A percentile compares a stretch with the other conserved stretches of the same genome.
Conservation (phyloP, 2,113 vertebrate species). For the Xenopus borealis region DNA sequence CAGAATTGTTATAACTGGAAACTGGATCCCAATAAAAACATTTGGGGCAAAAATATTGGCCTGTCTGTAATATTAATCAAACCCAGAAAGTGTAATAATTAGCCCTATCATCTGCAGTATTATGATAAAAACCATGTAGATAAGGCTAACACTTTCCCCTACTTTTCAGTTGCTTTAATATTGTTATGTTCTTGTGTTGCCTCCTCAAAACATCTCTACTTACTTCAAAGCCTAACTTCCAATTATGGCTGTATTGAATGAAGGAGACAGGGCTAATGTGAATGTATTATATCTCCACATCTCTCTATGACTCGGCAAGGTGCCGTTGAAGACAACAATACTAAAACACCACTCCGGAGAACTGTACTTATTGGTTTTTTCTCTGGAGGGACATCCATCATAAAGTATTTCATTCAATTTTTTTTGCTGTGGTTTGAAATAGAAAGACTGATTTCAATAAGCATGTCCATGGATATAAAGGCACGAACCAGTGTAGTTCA, state of each 20-base stretch:
- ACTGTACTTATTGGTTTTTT: slow-evolving; percentile 2
- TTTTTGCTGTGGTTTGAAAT: not conserved
- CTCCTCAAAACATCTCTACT: slow-evolving; percentile 6
- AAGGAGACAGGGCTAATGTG: slow-evolving; percentile 37
- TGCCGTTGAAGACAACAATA: not conserved
- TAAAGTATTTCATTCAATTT: not conserved
- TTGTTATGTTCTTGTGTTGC: not conserved
- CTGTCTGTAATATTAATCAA: too few relatives aligned
- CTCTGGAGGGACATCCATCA: slow-evolving; percentile 3
- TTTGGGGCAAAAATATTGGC: too few relatives aligned
- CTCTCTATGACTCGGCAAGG: slow-evolving; percentile 20
- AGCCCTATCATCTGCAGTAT: too few relatives aligned
- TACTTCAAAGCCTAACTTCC: slow-evolving; percentile 18
- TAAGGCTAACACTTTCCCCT: too few relatives aligned
- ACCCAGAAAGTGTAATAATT: too few relatives aligned
- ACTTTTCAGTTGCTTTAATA: too few relatives aligned
- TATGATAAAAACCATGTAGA: too few relatives aligned
- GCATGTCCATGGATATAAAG: not conserved
- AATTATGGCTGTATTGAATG: slow-evolving; percentile 25
- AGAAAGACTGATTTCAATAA: not conserved
- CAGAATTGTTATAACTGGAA: too few relatives aligned
- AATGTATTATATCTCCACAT: slow-evolving; percentile 34
- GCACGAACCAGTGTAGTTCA: not conserved
- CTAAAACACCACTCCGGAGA: not conserved
- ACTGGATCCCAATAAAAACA: too few relatives aligned